Conservation (phyloP, 53 echinoderm and acorn worm species). For the Luidia sarsii region DNA sequence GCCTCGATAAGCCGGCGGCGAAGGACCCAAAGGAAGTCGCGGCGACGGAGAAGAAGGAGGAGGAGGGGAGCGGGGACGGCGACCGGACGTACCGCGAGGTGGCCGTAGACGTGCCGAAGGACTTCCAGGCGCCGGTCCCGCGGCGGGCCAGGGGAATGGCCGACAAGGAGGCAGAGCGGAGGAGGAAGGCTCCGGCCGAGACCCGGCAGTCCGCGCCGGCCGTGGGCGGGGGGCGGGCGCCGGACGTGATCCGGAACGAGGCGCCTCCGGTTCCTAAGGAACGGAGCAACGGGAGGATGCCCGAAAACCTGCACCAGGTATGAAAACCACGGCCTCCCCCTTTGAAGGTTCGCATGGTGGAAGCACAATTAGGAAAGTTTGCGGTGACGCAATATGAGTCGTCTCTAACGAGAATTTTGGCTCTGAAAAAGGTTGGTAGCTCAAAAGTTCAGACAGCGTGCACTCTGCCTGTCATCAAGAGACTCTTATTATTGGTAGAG, state of each 20-base stretch:
- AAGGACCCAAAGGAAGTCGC: conserved; percentile 14
- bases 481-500: too few relatives aligned
- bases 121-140: conserved; percentile 53
- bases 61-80: conserved; percentile 8
- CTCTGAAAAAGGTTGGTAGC: too few relatives aligned
- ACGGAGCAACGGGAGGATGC: conserved; percentile 1
- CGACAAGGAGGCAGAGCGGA: conserved; percentile 64
- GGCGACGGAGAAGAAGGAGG: conserved; percentile 25
- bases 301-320: conserved; percentile 30
- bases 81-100: conserved; percentile 44
- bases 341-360: too few relatives aligned
- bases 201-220: conserved; percentile 84
- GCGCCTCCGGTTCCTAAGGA: too few relatives aligned
- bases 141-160: conserved; percentile 39
- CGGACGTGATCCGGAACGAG: conserved; percentile 34
- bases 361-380: too few relatives aligned
- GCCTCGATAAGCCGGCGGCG: conserved; percentile 4
- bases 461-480: too few relatives aligned
- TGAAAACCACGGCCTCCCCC: too few relatives aligned
- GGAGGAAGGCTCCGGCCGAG: conserved; percentile 69
- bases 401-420: too few relatives aligned
- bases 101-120: conserved; percentile 51
- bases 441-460: too few relatives aligned
- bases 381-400: too few relatives aligned
- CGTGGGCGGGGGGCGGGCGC: conserved; percentile 31